Base-by-base conservation (phyloP, 2,797 vertebrate genomes). In the Phylloscopus collybita region DNA sequence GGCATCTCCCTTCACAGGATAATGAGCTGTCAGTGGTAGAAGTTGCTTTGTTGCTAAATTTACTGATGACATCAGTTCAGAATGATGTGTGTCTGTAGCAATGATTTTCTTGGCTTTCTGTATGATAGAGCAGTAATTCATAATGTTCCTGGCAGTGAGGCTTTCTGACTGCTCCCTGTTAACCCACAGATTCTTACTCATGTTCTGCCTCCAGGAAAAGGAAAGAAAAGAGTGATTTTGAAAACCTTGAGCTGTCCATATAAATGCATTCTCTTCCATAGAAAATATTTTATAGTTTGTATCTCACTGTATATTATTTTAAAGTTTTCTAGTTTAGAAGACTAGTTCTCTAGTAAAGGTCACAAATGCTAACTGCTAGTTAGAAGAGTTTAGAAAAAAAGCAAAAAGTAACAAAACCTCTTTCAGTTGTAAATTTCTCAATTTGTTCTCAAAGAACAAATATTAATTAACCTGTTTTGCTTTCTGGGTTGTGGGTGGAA, bases 41-140 rank as follows among this genome's bases (percentile, higher is more conserved):
- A 67, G 71, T 71, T 87, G 83, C 72, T 91, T 76, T 78, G 81
- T 85, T 69, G 44, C 84, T 94, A 92, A 89, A 91, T 88, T 93
- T 94, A 88, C 69, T 71, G 75, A 47, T 97, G 72, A 95, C 89
- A 78, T 94, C 75, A 88, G 57, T 69, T 88, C 21, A 22, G 72
- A 92, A 71, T 51, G 54, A 60, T 75, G 45, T 80, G 53, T 76
- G 19, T 87, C 36, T 88, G 22, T 62, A 59, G 71, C 60, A 60
- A 7, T 87, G 79, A 82, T 80, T 89, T 87, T 27, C 64, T 27
- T 83, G 86, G 65, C 25, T 86, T 80, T 93, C 74, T 69, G 27
- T 36, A 25, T 82, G 86, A 95, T 40, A 96, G 84, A 96, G 59
- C 56, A 72, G 69, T 87, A 92, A 91, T 95, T 96, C 91, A 92